Evolutionary conservation across 2,888 invertebrate species (phyloP), one percentile per base, ranked within the genome.

Genomic region (Hesperia comma): DNA sequence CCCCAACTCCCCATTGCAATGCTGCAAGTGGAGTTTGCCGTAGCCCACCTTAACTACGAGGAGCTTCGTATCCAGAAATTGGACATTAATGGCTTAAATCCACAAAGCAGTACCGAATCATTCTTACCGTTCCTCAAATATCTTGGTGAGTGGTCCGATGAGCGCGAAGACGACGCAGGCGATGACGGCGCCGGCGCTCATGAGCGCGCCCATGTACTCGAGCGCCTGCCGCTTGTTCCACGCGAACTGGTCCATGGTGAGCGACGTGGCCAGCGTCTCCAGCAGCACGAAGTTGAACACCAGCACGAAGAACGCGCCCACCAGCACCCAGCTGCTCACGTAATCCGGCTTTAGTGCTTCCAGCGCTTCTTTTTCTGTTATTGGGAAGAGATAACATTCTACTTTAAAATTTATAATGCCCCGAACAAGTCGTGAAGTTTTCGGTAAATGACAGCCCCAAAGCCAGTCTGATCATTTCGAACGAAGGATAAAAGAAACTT

Each of bases 201-300:
- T 96, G 69, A 97, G 89, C 64, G 96, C 93, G 57, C 97, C 97
- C 95, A 97, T 96, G 83, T 97, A 95, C 85, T 95, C 94, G 43
- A 97, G 88, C 12, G 97, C 95, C 81, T 96, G 94, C 60, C 92
- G 87, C 88, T 97, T 95, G 68, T 94, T 94, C 97, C 97, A 97
- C 37, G 95, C 97, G 86, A 97, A 97, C 90, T 97, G 97, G 83
- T 98, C 97, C 96, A 97, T 97, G 37, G 96, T 97, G 63, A 98
- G 92, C 3, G 97, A 95, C 10, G 97, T 97, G 21, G 96, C 97
- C 72, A 97, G 93, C 57, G 97, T 97, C 93, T 98, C 98, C 75
- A 97, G 91, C 70, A 98, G 93, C 77, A 98, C 97, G 87, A 97
- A 97, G 91, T 97, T 97, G 85, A 97, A 97, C 63, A 97, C 96